Base-by-base conservation (phyloP, 64 coral and sea anemone species). In the Montipora capricornis region DNA sequence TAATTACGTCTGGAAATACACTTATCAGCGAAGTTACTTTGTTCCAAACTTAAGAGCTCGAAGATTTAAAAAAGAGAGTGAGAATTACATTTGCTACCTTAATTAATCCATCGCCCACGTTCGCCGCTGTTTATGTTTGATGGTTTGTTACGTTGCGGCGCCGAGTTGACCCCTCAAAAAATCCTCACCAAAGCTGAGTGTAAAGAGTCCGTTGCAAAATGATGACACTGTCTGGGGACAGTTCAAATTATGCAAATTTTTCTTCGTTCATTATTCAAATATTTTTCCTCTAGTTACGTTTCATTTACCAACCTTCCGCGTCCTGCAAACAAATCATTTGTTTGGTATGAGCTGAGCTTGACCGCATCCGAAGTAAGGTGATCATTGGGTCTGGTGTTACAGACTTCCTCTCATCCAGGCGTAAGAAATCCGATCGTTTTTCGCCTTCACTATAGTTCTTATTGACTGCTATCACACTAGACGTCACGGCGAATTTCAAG, bases 401-500 rank as follows among this genome's bases (percentile, higher is more conserved):
- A 70, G 82, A 70, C 82, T 1, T 24, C 20, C 20, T 44, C 11
- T 64, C 46, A 14, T 8, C 29, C 64, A 86, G 82, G 71, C 64
- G 16, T 4, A 37, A 15, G 82, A 86, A 86, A 86, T 86, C 47
- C 22, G 82, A 86, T 86, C 61, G 44, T 20, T 86, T 47, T 4
- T 49, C 19, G 7, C 62, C 19, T 70, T 17, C 66, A 45, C 10
- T 13, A 0, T 47, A 17, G 10, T 49, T 57, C 44, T 49, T 49
- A 75, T 19, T 75, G 1, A 3, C 8, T 44, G 8, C 15, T 2
- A 55, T 19, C 78, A 20, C 20, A 5, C 58, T 49, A 86, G 82
- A 86, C 66, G 82, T 86, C 62, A 86, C 82, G 82, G 44, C 82
- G 82, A 71, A 86, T 71, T 86, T 86, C 44, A 86, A 86, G 82